Percentiles rank a stretch among this genome's conserved stretches.
Conservation (phyloP, 2,797 vertebrate species). For the Falco columbarius region DNA sequence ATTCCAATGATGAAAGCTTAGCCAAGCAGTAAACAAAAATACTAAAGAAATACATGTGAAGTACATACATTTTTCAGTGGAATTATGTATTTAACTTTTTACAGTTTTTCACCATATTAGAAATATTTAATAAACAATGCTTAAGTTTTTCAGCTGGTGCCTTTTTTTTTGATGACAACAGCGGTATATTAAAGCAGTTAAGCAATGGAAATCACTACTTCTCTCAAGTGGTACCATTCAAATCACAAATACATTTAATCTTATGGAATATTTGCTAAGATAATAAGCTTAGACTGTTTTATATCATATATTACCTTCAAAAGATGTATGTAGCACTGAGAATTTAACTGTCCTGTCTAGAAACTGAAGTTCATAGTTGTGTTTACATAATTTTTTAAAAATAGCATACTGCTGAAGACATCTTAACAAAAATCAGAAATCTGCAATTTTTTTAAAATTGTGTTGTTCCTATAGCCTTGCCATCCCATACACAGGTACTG, state of each 20-base stretch:
- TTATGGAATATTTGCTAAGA: background rate
- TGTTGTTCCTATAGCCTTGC: background rate
- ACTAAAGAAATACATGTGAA: background rate
- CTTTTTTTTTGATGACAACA: background rate
- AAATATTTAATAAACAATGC: slow-evolving; percentile 38
- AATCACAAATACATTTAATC: background rate
- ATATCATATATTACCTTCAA: fast-evolving
- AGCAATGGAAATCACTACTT: background rate
- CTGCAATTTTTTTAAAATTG: background rate
- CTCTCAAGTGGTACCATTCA: background rate
- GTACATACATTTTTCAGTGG: background rate
- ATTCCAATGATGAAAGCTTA: fast-evolving
- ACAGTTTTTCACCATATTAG: background rate
- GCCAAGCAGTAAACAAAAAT: background rate
- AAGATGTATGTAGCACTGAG: background rate
- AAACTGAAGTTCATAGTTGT: background rate
- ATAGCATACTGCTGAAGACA: background rate
- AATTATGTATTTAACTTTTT: background rate
- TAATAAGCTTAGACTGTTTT: background rate
- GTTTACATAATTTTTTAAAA: fast-evolving
- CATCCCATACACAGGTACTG: background rate
- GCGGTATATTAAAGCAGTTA: background rate
- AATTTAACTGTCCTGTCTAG: background rate
- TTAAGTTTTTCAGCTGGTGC: background rate
- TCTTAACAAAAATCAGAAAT: background rate